Evolutionary conservation across 2,797 vertebrate genomes (phyloP).

Genomic region (Alectoris magna): DNA sequence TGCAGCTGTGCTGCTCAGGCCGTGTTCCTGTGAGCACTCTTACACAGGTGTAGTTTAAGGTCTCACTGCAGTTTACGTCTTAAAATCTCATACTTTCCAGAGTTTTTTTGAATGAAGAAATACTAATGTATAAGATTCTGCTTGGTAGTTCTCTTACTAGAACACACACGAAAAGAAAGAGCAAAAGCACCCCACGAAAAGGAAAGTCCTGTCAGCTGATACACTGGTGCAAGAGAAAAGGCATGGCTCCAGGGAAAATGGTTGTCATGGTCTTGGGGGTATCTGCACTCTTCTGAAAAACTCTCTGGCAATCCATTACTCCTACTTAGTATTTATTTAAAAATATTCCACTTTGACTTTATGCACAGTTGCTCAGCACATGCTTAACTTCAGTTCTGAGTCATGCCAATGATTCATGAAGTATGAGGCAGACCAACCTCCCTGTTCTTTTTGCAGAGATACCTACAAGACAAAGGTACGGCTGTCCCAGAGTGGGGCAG

Average conservation of each 20-base stretch:
- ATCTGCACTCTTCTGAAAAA: background rate
- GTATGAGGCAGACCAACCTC: background rate
- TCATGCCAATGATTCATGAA: background rate
- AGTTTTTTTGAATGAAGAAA: background rate
- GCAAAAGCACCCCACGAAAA: background rate
- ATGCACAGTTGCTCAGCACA: background rate
- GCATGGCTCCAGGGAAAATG: fast-evolving
- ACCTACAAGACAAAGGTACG: background rate
- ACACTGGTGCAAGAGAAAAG: background rate
- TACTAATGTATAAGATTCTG: background rate
- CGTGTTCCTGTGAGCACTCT: background rate
- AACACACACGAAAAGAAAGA: background rate
- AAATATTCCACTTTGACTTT: background rate
- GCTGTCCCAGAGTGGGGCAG: background rate
- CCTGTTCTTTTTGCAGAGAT: background rate
- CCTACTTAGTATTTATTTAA: background rate
- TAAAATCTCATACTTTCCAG: background rate
- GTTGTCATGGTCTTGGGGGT: background rate
- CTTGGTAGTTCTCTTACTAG: background rate
- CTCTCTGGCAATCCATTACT: background rate
- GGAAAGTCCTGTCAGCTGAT: background rate
- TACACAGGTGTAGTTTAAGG: background rate
- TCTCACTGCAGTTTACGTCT: background rate
- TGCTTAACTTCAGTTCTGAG: background rate
- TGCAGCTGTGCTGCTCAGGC: background rate